These are phyloP conservation scores for Drosophila quadrilineata DNA, from an alignment of 1,140 invertebrate genomes.

Conservation along the genomic window DNA sequence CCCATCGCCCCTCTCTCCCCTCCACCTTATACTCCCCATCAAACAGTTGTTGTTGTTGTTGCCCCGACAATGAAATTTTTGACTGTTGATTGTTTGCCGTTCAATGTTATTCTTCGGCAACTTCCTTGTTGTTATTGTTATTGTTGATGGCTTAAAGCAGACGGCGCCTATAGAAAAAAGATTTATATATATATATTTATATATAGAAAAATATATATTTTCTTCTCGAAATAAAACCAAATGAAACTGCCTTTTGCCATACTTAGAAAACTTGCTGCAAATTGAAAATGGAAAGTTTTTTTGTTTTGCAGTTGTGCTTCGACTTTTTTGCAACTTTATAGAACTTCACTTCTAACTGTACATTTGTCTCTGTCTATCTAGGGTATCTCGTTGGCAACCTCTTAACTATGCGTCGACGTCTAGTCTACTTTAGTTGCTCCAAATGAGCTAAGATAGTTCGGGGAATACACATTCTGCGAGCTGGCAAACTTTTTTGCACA, in stretches of 20 bases:
- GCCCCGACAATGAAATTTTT: slow-evolving; percentile 62
- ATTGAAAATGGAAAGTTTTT: slow-evolving; percentile 75
- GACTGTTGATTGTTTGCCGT: slow-evolving; percentile 72
- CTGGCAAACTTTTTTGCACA: slow-evolving; percentile 29
- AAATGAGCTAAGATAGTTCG: slow-evolving; percentile 60
- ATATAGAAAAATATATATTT: too few species aligned
- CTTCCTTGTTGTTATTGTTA: slow-evolving; percentile 9
- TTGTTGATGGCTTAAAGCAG: slow-evolving; percentile 44
- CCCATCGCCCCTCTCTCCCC: not conserved
- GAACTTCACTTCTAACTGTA: slow-evolving; percentile 6
- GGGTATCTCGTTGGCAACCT: not conserved
- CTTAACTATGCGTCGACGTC: slow-evolving; percentile 28
- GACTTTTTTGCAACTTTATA: slow-evolving; percentile 36
- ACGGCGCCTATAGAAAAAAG: slow-evolving; percentile 12
- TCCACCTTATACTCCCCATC: not conserved
- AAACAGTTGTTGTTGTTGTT: slow-evolving; percentile 35
- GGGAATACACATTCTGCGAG: slow-evolving; percentile 18
- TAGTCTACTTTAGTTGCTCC: slow-evolving; percentile 24
- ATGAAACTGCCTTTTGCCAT: not conserved
- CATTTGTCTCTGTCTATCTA: not conserved
- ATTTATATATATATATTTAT: too few species aligned
- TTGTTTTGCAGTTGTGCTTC: slow-evolving; percentile 39
- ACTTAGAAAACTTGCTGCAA: slow-evolving; percentile 44
- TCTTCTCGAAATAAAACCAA: slow-evolving; percentile 4
- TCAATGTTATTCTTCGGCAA: slow-evolving; percentile 71